Percentiles rank a stretch among this genome's conserved stretches.
These are phyloP conservation scores for Drosophila monieri DNA, from an alignment of 2,888 invertebrate genomes.

Conservation along the genomic window DNA sequence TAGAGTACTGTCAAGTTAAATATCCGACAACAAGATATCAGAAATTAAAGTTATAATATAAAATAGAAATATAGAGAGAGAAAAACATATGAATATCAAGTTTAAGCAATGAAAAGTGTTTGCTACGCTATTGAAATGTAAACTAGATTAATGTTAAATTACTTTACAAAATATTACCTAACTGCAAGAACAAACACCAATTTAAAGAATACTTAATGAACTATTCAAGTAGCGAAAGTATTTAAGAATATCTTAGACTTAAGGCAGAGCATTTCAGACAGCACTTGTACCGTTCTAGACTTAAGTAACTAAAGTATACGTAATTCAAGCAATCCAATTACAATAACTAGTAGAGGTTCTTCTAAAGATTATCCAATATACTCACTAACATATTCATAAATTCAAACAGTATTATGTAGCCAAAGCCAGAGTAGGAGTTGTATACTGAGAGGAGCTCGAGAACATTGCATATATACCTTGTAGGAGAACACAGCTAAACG, in stretches of 20 bases:
- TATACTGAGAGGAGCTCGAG: slow-evolving; percentile 10
- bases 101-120: slow-evolving; percentile 59
- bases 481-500: slow-evolving; percentile 38
- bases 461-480: slow-evolving; percentile 16
- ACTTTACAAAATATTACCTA: slow-evolving; percentile 6
- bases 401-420: slow-evolving; percentile 7
- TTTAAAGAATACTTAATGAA: background rate
- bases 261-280: slow-evolving; percentile 73
- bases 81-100: slow-evolving; percentile 4
- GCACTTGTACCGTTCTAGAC: slow-evolving; percentile 71
- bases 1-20: slow-evolving; percentile 39
- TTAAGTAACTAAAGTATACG: slow-evolving; percentile 36
- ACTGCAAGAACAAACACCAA: slow-evolving; percentile 73
- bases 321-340: slow-evolving; percentile 34
- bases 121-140: slow-evolving; percentile 62
- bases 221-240: background rate
- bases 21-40: slow-evolving; percentile 11
- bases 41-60: slow-evolving; percentile 24
- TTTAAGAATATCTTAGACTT: slow-evolving; percentile 16
- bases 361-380: background rate
- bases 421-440: slow-evolving; percentile 25
- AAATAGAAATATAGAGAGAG: slow-evolving; percentile 16
- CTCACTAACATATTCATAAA: background rate
- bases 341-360: slow-evolving; percentile 21
- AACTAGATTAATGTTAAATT: slow-evolving; percentile 7